phyloP scores from a whole-genome alignment of 2,797 vertebrate genomes.

The Cossypha polioptera region DNA sequence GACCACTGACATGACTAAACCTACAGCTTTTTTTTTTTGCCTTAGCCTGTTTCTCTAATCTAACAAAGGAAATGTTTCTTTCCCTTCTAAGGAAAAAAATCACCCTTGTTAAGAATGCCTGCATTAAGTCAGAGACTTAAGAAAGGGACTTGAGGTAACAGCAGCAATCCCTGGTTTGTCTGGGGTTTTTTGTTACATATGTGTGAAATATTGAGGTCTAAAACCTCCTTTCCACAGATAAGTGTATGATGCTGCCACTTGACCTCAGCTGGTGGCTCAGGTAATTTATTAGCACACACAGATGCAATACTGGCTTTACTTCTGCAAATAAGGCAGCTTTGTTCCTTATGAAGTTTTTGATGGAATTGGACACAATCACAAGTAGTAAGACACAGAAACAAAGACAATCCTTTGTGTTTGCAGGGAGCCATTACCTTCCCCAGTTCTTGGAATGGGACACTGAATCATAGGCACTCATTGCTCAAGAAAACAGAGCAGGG shows the following conservation, averaged over 20 bases:
- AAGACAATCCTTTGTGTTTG: neutral
- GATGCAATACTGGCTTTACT: neutral
- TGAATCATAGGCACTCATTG: neutral
- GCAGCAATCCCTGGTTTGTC: neutral
- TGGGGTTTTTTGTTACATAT: neutral
- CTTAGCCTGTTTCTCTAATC: neutral
- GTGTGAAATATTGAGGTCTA: neutral
- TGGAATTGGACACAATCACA: neutral
- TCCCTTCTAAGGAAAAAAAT: neutral
- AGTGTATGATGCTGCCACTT: neutral
- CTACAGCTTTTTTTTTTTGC: neutral
- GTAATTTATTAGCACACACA: neutral
- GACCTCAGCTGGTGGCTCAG: neutral
- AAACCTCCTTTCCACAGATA: neutral
- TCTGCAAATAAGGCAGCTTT: neutral
- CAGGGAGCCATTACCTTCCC: neutral
- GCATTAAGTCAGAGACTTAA: neutral
- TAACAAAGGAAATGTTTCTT: neutral
- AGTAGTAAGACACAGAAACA: no score
- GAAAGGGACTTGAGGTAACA: neutral
- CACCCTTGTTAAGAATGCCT: neutral
- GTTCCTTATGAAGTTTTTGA: neutral
- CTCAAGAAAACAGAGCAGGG: neutral
- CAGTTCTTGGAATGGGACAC: neutral
- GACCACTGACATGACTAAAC: neutral